Evolutionary conservation across 23 tunicate genomes (phyloP).

Genomic region (Trididemnum nubilum): DNA sequence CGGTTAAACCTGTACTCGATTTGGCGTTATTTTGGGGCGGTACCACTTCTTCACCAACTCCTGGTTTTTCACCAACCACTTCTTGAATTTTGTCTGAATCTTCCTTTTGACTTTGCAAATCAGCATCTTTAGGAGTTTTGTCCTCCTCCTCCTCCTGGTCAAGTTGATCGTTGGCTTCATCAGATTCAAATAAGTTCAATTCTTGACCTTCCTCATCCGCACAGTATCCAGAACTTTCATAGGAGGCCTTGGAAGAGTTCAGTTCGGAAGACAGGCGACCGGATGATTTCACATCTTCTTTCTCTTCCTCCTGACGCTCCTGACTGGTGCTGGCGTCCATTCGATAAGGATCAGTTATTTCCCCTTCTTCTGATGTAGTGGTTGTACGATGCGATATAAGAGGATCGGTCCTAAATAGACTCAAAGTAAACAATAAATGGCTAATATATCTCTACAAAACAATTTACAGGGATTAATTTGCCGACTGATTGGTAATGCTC

Average conservation of each 20-base stretch:
- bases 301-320: conserved; percentile 5
- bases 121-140: no score
- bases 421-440: neutral
- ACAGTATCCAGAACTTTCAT: neutral
- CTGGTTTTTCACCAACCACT: no score
- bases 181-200: no score
- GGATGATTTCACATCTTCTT: neutral
- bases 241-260: conserved; percentile 1
- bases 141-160: no score
- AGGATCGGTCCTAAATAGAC: conserved; percentile 29
- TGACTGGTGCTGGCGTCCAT: neutral
- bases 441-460: neutral
- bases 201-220: neutral
- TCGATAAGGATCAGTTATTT: neutral
- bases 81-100: no score
- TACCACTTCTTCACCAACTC: no score
- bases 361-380: neutral
- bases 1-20: no score
- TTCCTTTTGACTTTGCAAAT: no score
- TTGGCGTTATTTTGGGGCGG: no score
- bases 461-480: no score
- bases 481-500: no score
- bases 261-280: conserved; percentile 2
- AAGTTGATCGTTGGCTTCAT: no score
- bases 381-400: conserved; percentile 29